These are phyloP conservation scores for Oryzias celebensis DNA, from an alignment of 2,113 vertebrate genomes.

Conservation along the genomic window DNA sequence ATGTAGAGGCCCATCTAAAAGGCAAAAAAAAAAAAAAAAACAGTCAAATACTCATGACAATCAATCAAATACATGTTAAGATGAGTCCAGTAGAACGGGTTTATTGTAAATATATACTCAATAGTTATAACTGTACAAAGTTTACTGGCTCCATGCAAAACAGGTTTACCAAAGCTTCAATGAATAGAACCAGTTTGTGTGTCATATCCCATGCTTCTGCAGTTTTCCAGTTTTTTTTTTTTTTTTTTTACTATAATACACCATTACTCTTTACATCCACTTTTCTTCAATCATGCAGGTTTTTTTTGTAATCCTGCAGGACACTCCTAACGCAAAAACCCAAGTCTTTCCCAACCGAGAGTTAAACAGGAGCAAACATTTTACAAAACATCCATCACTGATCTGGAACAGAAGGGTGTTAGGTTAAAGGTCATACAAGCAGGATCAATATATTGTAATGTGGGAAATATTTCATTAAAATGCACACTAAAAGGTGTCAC, in stretches of 20 bases:
- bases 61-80: background rate
- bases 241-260: conserved; percentile 32
- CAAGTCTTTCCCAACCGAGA: conserved; percentile 45
- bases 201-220: conserved; percentile 63
- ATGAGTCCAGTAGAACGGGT: conserved; percentile 60
- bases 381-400: conserved; percentile 18
- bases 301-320: conserved; percentile 41
- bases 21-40: too few species aligned
- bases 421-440: background rate
- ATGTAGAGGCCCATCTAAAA: too few species aligned
- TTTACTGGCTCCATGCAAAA: conserved; percentile 77
- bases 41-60: too few species aligned
- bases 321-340: conserved; percentile 23
- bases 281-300: conserved; percentile 65
- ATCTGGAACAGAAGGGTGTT: conserved; percentile 20
- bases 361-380: background rate
- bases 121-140: conserved; percentile 74
- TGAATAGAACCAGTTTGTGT: conserved; percentile 43
- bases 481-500: background rate
- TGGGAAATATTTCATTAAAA: background rate
- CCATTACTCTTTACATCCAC: conserved; percentile 48
- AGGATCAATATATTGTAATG: background rate
- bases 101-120: conserved; percentile 81
- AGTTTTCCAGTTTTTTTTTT: conserved; percentile 3
- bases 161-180: conserved; percentile 75